A percentile compares a stretch with the other conserved stretches of the same genome.
phyloP scores from a whole-genome alignment of 1,140 invertebrate species.

The Sitobion miscanthi region DNA sequence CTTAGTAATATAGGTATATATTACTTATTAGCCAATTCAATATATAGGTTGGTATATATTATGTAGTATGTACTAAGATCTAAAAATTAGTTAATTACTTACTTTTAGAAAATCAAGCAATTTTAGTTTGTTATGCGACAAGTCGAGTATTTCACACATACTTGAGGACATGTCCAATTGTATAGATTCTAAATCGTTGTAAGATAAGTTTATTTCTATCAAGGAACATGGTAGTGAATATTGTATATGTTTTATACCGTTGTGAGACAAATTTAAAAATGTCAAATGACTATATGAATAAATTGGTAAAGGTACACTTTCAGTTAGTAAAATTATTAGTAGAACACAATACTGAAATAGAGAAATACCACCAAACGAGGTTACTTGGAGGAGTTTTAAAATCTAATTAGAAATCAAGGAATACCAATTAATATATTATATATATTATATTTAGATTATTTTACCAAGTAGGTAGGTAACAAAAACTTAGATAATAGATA shows the following conservation, averaged over 20 bases:
- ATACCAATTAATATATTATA: neutral
- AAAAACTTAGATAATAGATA: neutral
- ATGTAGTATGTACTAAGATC: neutral
- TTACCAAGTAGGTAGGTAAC: neutral
- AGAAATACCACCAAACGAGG: neutral
- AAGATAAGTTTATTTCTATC: conserved; percentile 23
- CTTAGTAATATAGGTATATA: neutral
- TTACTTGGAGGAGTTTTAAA: neutral
- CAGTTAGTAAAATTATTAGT: neutral
- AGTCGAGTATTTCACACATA: conserved; percentile 31
- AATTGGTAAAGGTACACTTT: neutral
- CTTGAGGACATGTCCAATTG: neutral
- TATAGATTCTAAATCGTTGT: conserved; percentile 13
- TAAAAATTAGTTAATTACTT: neutral
- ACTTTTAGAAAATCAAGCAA: conserved; percentile 19
- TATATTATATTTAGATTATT: neutral
- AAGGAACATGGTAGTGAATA: neutral
- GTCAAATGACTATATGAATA: conserved; percentile 11
- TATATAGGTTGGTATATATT: neutral
- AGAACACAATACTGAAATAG: too few species aligned
- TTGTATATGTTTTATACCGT: conserved; percentile 16
- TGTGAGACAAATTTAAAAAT: conserved; percentile 44
- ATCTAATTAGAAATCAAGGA: neutral
- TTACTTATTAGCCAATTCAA: neutral
- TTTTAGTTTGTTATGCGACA: conserved; percentile 44